Conservation (phyloP, 1,140 invertebrate genomes). For the Probaryconus sp. region DNA sequence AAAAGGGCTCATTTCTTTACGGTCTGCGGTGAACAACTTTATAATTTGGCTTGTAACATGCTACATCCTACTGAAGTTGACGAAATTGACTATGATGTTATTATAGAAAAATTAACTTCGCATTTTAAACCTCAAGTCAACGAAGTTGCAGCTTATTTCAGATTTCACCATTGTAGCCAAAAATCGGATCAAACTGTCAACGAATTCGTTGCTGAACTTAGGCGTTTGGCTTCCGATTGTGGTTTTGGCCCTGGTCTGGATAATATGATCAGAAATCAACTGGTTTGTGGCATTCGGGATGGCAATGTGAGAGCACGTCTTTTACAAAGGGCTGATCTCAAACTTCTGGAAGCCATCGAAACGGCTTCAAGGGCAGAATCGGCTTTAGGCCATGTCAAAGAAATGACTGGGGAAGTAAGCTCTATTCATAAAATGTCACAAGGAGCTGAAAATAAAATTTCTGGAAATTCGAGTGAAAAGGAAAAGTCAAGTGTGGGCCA, state of each 20-base stretch:
- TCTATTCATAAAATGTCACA: not conserved
- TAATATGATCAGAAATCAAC: constrained; percentile 17
- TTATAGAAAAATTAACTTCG: constrained; percentile 1
- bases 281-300: constrained; percentile 7
- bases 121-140: constrained; percentile 9
- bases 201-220: not conserved
- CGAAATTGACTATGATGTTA: constrained; percentile 9
- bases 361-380: constrained; percentile 10
- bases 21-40: constrained; percentile 1
- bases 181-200: not conserved
- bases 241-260: not conserved
- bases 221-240: not conserved
- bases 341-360: constrained; percentile 1
- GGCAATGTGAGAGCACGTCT: constrained; percentile 2
- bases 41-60: constrained; percentile 12
- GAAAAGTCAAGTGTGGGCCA: no score
- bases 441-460: not conserved
- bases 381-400: constrained; percentile 1
- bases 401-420: not conserved
- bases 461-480: not conserved
- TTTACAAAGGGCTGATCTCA: constrained; percentile 12
- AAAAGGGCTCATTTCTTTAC: constrained; percentile 15
- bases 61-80: not conserved
- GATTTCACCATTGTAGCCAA: not conserved
- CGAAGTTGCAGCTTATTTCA: not conserved